Conservation (phyloP, 1,140 invertebrate genomes). For the Paraescarpia echinospica region DNA sequence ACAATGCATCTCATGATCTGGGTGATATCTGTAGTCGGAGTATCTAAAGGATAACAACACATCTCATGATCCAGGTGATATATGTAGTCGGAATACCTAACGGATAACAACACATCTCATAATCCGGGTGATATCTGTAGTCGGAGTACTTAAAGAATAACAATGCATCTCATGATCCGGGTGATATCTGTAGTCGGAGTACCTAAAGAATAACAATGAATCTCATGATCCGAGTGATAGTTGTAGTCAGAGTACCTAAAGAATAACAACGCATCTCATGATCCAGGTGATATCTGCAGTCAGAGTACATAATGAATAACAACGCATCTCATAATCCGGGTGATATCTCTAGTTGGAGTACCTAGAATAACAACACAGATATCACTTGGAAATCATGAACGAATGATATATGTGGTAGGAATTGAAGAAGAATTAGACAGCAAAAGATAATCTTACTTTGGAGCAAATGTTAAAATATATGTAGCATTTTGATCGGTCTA, state of each 20-base stretch:
- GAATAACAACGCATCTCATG: neutral
- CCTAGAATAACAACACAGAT: constrained; percentile 32
- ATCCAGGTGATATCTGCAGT: neutral
- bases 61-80: neutral
- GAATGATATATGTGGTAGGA: neutral
- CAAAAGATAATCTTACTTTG: no score
- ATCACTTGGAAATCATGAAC: no score
- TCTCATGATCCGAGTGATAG: neutral
- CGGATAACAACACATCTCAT: neutral
- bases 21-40: constrained; percentile 40
- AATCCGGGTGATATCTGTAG: neutral
- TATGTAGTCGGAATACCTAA: neutral
- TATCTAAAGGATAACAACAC: constrained; percentile 41
- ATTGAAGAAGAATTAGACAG: neutral
- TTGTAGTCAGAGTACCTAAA: neutral
- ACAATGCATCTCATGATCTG: neutral
- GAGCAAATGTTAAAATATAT: no score
- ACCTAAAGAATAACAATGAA: constrained; percentile 39
- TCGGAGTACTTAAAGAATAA: neutral
- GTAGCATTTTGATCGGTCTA: no score
- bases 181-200: constrained; percentile 41
- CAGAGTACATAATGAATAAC: neutral
- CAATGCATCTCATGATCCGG: constrained; percentile 8
- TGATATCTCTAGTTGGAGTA: constrained; percentile 44
- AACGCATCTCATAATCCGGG: neutral